Conservation (phyloP, 2,888 invertebrate species). For the Heteropelma amictum region DNA sequence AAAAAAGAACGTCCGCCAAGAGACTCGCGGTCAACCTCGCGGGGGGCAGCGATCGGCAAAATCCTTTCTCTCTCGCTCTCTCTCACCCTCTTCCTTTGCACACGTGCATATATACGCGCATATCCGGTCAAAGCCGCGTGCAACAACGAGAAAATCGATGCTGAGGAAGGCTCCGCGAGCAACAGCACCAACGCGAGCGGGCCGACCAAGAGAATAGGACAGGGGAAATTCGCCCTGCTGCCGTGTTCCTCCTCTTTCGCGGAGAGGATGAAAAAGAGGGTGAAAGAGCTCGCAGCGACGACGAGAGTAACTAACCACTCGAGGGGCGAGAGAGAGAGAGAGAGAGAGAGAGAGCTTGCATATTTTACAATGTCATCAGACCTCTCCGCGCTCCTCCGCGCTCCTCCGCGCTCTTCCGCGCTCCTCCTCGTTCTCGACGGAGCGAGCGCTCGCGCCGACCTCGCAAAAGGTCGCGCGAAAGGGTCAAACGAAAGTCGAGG, state of each 20-base stretch:
- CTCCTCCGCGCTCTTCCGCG: too few species aligned
- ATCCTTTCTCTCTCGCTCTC: background rate
- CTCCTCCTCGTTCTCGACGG: constrained; percentile 43
- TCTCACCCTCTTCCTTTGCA: constrained; percentile 15
- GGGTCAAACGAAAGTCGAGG: too few species aligned
- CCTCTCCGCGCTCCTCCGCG: constrained; percentile 57
- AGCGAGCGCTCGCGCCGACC: too few species aligned
- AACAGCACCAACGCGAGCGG: too few species aligned
- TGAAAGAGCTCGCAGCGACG: constrained; percentile 43
- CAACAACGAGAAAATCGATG: constrained; percentile 40
- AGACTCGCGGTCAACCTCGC: too few species aligned
- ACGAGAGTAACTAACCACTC: constrained; percentile 64
- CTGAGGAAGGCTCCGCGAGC: constrained; percentile 36
- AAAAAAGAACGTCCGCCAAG: too few species aligned
- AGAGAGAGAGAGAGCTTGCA: constrained; percentile 61
- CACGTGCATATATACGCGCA: constrained; percentile 12
- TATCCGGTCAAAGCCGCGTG: too few species aligned
- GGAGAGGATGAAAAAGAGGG: constrained; percentile 15
- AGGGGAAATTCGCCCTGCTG: background rate
- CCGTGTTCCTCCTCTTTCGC: too few species aligned
- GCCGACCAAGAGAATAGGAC: constrained; percentile 21
- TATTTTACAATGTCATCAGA: constrained; percentile 70
- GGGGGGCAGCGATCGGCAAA: too few species aligned
- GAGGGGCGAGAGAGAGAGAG: too few species aligned
- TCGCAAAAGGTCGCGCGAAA: too few species aligned